phyloP scores from a whole-genome alignment of 2,113 vertebrate genomes.

The Athene noctua region DNA sequence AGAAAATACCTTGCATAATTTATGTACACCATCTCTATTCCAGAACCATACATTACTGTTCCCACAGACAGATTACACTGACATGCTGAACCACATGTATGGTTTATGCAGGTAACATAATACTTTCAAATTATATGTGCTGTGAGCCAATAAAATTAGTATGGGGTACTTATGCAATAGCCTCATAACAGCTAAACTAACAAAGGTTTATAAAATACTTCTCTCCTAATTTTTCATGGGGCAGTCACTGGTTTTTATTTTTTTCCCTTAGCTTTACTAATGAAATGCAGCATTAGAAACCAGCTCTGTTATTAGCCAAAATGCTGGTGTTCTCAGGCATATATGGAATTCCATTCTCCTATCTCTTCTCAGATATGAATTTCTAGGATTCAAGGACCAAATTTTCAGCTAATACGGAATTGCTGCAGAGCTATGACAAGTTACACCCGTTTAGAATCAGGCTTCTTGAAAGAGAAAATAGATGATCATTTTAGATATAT shows the following conservation, averaged over 20 bases:
- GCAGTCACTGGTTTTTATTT: background rate
- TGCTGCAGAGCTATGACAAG: background rate
- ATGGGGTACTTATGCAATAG: slow-evolving; percentile 6
- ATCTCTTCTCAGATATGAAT: background rate
- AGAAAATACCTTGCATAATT: slow-evolving; percentile 67
- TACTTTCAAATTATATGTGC: slow-evolving; percentile 43
- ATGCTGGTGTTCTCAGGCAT: background rate
- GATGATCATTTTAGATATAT: background rate
- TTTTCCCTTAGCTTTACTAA: background rate
- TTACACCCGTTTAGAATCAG: rapidly evolving
- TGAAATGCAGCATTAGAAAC: background rate
- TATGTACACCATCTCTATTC: slow-evolving; percentile 25
- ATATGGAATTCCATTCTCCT: background rate
- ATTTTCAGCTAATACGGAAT: background rate
- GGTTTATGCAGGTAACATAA: slow-evolving; percentile 47
- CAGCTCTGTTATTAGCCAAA: background rate
- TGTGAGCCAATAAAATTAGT: slow-evolving; percentile 50
- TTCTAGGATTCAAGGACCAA: background rate
- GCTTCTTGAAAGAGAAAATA: background rate
- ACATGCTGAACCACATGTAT: background rate
- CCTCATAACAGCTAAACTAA: slow-evolving; percentile 53
- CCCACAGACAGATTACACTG: slow-evolving; percentile 10
- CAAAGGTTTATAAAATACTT: slow-evolving; percentile 44
- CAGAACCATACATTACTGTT: slow-evolving; percentile 25
- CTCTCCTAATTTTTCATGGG: slow-evolving; percentile 55